phyloP scores from a whole-genome alignment of 2,888 invertebrate species.

The Herminia tarsipennalis region DNA sequence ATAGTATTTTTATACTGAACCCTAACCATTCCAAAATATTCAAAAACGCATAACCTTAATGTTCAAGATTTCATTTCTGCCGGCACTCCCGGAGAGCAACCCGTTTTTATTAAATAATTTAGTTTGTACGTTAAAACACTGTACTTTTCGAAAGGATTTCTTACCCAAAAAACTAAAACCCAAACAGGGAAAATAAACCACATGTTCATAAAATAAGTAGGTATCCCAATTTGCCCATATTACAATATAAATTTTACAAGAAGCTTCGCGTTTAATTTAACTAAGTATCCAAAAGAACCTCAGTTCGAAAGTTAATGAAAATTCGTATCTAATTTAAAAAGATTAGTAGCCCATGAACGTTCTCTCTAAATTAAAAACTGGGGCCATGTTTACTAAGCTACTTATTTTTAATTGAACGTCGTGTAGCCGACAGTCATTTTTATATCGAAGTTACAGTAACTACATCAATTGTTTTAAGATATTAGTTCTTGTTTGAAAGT shows the following conservation, averaged over 20 bases:
- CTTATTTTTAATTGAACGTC: slow-evolving; percentile 42
- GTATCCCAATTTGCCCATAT: slow-evolving; percentile 3
- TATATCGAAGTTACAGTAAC: neutral
- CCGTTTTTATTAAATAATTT: too few relatives aligned
- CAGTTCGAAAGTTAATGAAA: slow-evolving; percentile 34
- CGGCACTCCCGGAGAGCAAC: too few relatives aligned
- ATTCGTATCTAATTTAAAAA: slow-evolving; percentile 41
- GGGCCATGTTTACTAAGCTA: slow-evolving; percentile 34
- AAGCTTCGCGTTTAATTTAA: slow-evolving; percentile 16
- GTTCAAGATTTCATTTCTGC: too few relatives aligned
- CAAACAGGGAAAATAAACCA: neutral
- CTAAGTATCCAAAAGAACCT: slow-evolving; percentile 29
- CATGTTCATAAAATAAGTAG: slow-evolving; percentile 1
- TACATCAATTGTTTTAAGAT: slow-evolving; percentile 1
- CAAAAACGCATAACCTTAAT: too few relatives aligned
- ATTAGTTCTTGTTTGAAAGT: neutral
- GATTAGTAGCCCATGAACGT: slow-evolving; percentile 39
- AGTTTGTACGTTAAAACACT: too few relatives aligned
- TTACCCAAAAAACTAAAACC: neutral
- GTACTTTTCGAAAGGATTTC: too few relatives aligned
- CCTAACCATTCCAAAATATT: too few relatives aligned
- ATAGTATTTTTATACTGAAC: too few relatives aligned
- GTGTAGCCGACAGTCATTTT: slow-evolving; percentile 8
- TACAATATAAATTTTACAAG: slow-evolving; percentile 6
- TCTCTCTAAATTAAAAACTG: slow-evolving; percentile 38